Base-by-base conservation (phyloP, 2,113 vertebrate genomes). In the Oxyruncus cristatus region DNA sequence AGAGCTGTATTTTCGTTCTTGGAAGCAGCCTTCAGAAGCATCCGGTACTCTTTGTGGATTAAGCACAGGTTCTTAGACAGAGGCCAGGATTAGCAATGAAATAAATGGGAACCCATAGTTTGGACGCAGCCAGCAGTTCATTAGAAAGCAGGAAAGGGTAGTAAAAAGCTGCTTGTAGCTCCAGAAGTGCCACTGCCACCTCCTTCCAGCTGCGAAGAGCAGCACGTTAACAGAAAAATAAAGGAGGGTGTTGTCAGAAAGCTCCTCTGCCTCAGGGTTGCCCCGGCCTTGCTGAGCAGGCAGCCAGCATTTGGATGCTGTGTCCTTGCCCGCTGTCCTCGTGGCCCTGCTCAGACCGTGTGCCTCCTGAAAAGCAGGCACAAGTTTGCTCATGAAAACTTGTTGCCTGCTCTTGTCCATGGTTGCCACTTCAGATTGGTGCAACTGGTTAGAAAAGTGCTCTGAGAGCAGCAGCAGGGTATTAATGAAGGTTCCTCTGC, bases 41-140 rank as follows among this genome's bases (percentile, higher is more conserved):
- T 91, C 80, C 47, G 6, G 50, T 68, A 7, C 58, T 82, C 85
- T 83, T 73, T 90, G 88, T 76, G 92, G 83, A 89, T 95, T 96
- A 95, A 95, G 76, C 47, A 39, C 83, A 81, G 89, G 93, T 95
- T 96, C 94, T 96, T 92, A 89, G 79, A 82, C 46, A 78, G 83
- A 93, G 80, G 89, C 81, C 39, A 9, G 76, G 80, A 81, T 95
- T 95, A 96, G 73, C 12, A 14, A 26, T 50, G 80, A 87, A 93
- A 87, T 53, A 55, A 91, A 84, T 78, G 52, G 61, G 59, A 92
- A 77, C 73, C 65, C 32, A 22, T 21, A 22, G 65, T 71, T 93
- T 55, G 35, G 35, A 24, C 79, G 74, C 12, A 11, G 78, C 33
- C 55, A 66, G 80, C 47, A 33, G 73, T 80, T 94, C 74, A 66